Evolutionary conservation across 2,888 invertebrate genomes (phyloP).

Genomic region (Subacronicta megacephala): DNA sequence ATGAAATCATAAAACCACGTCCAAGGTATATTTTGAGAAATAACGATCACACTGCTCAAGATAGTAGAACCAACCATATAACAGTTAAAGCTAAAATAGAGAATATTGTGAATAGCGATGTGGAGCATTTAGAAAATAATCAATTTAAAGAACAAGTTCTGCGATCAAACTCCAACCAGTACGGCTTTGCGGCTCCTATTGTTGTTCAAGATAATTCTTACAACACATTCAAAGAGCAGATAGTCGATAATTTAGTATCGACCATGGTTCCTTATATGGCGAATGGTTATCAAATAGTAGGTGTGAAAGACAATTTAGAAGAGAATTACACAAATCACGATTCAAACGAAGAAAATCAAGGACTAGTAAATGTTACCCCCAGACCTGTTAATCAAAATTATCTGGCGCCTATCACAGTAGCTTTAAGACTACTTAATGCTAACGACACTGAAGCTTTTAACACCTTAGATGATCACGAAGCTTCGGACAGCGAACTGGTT

Average conservation of each 20-base stretch:
- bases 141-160: slow-evolving; percentile 58
- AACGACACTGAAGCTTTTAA: slow-evolving; percentile 80
- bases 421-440: slow-evolving; percentile 86
- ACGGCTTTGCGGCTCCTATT: slow-evolving; percentile 83
- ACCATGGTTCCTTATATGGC: slow-evolving; percentile 83
- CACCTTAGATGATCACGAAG: slow-evolving; percentile 77
- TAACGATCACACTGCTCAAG: slow-evolving; percentile 56
- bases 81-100: slow-evolving; percentile 78
- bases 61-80: slow-evolving; percentile 66
- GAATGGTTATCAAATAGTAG: slow-evolving; percentile 83
- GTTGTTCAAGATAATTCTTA: slow-evolving; percentile 79
- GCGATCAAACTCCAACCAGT: slow-evolving; percentile 67
- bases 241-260: slow-evolving; percentile 80
- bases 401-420: slow-evolving; percentile 90
- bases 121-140: slow-evolving; percentile 64
- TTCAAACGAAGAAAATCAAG: slow-evolving; percentile 56
- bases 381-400: slow-evolving; percentile 89
- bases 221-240: slow-evolving; percentile 73
- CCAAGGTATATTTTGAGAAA: slow-evolving; percentile 62
- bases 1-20: slow-evolving; percentile 77
- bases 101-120: slow-evolving; percentile 72
- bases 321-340: slow-evolving; percentile 61
- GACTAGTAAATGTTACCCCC: slow-evolving; percentile 85
- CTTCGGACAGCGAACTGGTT: slow-evolving; percentile 80
- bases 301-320: slow-evolving; percentile 71